Base-by-base conservation (phyloP, 2,888 invertebrate genomes). In the Ellobium chinense region DNA sequence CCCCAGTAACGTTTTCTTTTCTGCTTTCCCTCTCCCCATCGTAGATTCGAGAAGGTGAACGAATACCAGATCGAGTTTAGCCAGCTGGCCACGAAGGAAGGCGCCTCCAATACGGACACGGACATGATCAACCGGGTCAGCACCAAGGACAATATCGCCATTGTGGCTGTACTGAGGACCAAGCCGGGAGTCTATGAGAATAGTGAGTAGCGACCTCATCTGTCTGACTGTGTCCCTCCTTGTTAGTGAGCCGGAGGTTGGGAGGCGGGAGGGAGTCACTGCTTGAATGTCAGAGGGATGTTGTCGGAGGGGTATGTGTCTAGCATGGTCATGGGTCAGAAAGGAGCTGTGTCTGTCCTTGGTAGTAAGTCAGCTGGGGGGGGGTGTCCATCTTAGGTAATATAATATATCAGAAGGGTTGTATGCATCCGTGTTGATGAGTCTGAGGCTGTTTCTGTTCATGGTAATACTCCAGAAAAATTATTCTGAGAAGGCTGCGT, bases 71-170 rank as follows among this genome's bases (percentile, higher is more conserved):
- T 99, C 88, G 99, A 99, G 94, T 99, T 99, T 94, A 99, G 98
- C 94, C 98, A 98, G 94, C 94, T 99, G 90, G 99, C 99, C 34
- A 99, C 98, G 34, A 98, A 98, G 93, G 98, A 99, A 31, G 98
- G 99, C 92, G 98, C 98, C 69, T 97, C 98, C 68, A 98, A 99
- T 93, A 80, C 80, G 7, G 80, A 80, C 60, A 80, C 80, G 1
- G 98, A 99, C 93, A 99, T 99, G 98, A 94, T 99, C 90, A 99
- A 99, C 94, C 95, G 99, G 88, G 99, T 99, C 70, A 99, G 99
- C 98, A 98, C 99, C 76, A 98, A 98, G 84, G 99, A 99, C 94
- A 99, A 99, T 94, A 99, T 99, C 89, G 99, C 98, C 5, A 94
- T 99, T 86, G 98, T 98, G 27, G 99, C 99, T 5, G 94, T 99